These are phyloP conservation scores for Drymodes brunneopygia DNA, from an alignment of 2,113 vertebrate genomes.

Conservation along the genomic window DNA sequence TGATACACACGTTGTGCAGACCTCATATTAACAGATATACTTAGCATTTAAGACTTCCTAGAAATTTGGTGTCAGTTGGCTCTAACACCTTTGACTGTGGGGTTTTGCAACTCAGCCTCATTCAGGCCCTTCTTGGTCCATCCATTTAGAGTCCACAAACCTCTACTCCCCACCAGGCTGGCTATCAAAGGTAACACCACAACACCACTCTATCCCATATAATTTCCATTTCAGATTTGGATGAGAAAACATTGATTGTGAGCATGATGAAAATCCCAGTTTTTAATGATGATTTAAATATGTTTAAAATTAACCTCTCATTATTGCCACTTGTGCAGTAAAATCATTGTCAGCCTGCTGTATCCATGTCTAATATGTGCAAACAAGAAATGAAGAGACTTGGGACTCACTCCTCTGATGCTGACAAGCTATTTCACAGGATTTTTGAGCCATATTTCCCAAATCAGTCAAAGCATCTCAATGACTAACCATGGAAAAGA, in stretches of 20 bases:
- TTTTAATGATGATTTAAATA: neutral
- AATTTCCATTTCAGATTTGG: neutral
- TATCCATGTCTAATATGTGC: neutral
- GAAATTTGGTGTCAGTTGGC: neutral
- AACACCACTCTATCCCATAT: fast-evolving
- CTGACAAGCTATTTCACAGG: neutral
- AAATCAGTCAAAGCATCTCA: neutral
- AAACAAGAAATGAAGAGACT: neutral
- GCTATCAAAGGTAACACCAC: neutral
- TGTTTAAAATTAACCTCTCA: neutral
- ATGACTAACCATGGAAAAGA: neutral
- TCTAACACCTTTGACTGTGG: neutral
- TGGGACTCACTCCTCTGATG: neutral
- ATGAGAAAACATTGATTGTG: neutral
- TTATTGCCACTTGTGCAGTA: neutral
- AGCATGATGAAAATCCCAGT: neutral
- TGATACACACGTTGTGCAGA: neutral
- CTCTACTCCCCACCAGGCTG: neutral
- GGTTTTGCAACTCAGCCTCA: neutral
- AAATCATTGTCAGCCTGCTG: neutral
- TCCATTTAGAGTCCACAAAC: neutral
- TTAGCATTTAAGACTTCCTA: neutral
- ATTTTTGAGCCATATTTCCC: neutral
- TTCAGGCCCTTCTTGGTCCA: neutral
- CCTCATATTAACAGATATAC: neutral